Evolutionary conservation across 23 tunicate genomes (phyloP).

Genomic region (Clavelina lepadiformis): DNA sequence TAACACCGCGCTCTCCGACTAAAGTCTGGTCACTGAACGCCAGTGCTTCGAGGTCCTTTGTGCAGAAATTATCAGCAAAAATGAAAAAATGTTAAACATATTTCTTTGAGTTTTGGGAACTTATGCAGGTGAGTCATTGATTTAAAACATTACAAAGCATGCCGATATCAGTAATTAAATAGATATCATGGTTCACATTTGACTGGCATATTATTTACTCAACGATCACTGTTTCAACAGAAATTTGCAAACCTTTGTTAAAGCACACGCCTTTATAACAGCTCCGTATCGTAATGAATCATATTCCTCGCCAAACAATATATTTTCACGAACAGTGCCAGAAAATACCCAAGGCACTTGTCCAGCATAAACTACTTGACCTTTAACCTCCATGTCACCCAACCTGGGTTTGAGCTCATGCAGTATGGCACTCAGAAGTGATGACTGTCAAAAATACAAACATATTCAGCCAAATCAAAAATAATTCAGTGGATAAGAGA

Average conservation of each 20-base stretch:
- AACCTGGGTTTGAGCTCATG: constrained; percentile 29
- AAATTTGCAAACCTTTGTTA: constrained; percentile 27
- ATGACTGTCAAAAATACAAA: too few relatives aligned
- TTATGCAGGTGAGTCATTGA: too few relatives aligned
- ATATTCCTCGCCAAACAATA: constrained; percentile 45
- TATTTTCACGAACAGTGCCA: constrained; percentile 54
- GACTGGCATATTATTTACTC: too few relatives aligned
- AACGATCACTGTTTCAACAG: too few relatives aligned
- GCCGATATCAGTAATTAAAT: too few relatives aligned
- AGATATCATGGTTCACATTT: too few relatives aligned
- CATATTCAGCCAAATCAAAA: too few relatives aligned
- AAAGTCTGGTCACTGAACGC: constrained; percentile 52
- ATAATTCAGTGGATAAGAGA: too few relatives aligned
- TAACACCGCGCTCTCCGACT: constrained; percentile 69
- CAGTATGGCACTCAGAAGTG: constrained; percentile 43
- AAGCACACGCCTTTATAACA: constrained; percentile 33
- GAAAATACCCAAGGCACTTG: constrained; percentile 67
- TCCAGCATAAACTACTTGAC: constrained; percentile 39
- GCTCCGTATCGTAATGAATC: constrained; percentile 20
- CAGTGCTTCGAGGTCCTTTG: constrained; percentile 52
- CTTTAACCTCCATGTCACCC: constrained; percentile 24
- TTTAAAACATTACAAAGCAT: too few relatives aligned
- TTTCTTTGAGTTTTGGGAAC: too few relatives aligned
- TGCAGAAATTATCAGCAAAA: too few relatives aligned
- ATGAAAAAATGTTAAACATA: too few relatives aligned